phyloP scores from a whole-genome alignment of 2,113 vertebrate genomes.

The Procavia capensis region DNA sequence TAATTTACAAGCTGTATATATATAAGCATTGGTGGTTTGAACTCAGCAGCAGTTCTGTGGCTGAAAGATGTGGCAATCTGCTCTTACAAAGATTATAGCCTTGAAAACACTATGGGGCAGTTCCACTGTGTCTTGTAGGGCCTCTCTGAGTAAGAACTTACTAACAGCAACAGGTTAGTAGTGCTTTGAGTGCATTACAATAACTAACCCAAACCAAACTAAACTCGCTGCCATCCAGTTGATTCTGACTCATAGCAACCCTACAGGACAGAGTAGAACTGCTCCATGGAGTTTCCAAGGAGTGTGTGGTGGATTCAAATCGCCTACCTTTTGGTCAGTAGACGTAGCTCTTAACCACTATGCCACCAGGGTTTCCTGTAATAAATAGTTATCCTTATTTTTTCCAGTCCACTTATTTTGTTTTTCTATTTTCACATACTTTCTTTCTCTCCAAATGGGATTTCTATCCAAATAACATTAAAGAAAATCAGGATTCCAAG shows the following conservation, averaged over 20 bases:
- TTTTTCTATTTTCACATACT: background rate
- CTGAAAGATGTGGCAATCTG: background rate
- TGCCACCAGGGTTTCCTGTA: too few relatives aligned
- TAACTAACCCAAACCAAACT: too few relatives aligned
- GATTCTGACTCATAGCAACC: too few relatives aligned
- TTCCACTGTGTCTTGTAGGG: background rate
- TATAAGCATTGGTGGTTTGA: background rate
- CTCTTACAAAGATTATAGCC: background rate
- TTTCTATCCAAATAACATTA: background rate
- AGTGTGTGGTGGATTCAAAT: too few relatives aligned
- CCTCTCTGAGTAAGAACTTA: background rate
- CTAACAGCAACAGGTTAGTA: background rate
- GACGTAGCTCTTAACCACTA: too few relatives aligned
- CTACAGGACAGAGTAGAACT: too few relatives aligned
- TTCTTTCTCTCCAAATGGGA: background rate
- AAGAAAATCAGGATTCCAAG: background rate
- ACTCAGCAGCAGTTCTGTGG: background rate
- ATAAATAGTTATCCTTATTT: background rate
- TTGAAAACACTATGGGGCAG: background rate
- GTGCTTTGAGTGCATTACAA: background rate
- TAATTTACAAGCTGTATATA: too few relatives aligned
- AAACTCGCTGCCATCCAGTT: too few relatives aligned
- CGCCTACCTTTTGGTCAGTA: too few relatives aligned
- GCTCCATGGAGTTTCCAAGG: too few relatives aligned
- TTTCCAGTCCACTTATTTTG: background rate